These are phyloP conservation scores for Gasteruption jaculator DNA, from an alignment of 2,888 invertebrate species.

Conservation along the genomic window DNA sequence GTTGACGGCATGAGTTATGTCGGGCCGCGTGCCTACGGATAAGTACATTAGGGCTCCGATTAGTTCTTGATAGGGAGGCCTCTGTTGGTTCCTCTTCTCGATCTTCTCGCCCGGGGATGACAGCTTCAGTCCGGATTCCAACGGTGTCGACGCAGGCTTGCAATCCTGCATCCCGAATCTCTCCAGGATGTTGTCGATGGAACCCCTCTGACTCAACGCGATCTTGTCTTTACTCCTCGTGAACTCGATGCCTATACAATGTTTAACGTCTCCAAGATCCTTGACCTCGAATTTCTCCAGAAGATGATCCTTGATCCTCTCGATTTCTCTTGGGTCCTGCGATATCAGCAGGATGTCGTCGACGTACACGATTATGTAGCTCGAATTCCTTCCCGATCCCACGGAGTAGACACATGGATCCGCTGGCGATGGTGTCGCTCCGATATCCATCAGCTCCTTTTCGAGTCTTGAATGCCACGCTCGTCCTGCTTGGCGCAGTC, in stretches of 20 bases:
- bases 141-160: conserved; percentile 13
- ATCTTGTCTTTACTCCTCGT: not conserved
- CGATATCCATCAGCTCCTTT: conserved; percentile 1
- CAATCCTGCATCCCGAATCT: conserved; percentile 11
- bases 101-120: no score
- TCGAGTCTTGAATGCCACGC: conserved; percentile 16
- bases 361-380: conserved; percentile 10
- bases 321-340: conserved; percentile 1
- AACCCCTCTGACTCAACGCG: conserved; percentile 2
- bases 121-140: conserved; percentile 12
- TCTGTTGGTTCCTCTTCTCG: no score
- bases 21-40: no score
- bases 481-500: conserved; percentile 18
- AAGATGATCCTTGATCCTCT: conserved; percentile 3
- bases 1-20: no score
- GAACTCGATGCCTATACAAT: conserved; percentile 15
- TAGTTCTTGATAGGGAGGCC: no score
- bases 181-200: conserved; percentile 5
- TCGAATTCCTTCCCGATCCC: conserved; percentile 1
- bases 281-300: conserved; percentile 5
- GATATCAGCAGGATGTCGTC: conserved; percentile 14
- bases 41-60: no score
- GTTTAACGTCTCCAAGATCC: conserved; percentile 8
- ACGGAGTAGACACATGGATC: conserved; percentile 9
- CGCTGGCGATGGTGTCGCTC: conserved; percentile 10